phyloP scores from a whole-genome alignment of 2,797 vertebrate genomes.

The Propithecus perrieri region DNA sequence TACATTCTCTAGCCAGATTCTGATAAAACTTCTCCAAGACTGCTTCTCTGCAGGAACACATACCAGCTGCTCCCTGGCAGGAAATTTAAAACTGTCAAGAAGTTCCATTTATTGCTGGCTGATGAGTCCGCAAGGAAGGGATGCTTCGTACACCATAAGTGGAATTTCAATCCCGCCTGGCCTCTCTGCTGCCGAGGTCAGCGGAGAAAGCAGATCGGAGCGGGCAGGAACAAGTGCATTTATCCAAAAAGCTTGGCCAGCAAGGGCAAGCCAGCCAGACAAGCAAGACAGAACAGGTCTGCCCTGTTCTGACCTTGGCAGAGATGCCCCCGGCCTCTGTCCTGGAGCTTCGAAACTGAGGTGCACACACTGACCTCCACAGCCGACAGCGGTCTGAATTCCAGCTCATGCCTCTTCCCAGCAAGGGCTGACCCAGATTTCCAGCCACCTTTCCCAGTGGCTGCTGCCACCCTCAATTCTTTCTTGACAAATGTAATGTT shows the following conservation, averaged over 20 bases:
- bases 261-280: neutral
- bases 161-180: constrained; percentile 50
- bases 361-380: neutral
- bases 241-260: neutral
- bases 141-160: neutral
- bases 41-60: constrained; percentile 48
- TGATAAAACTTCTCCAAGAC: constrained; percentile 59
- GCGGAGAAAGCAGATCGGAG: neutral
- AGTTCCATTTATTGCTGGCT: constrained; percentile 67
- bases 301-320: neutral
- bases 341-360: neutral
- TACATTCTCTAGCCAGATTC: neutral
- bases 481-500: neutral
- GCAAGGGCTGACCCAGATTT: neutral
- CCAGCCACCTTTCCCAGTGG: neutral
- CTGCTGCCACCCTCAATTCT: neutral
- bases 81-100: constrained; percentile 73
- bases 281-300: neutral
- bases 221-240: neutral
- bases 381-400: neutral
- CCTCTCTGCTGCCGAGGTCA: constrained; percentile 15
- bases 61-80: constrained; percentile 72
- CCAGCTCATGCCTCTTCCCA: neutral
- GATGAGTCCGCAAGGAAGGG: constrained; percentile 45
- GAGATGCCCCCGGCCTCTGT: neutral